These are phyloP conservation scores for Microctenopoma stevenorrisi DNA, from an alignment of 2,797 vertebrate genomes.

Conservation along the genomic window DNA sequence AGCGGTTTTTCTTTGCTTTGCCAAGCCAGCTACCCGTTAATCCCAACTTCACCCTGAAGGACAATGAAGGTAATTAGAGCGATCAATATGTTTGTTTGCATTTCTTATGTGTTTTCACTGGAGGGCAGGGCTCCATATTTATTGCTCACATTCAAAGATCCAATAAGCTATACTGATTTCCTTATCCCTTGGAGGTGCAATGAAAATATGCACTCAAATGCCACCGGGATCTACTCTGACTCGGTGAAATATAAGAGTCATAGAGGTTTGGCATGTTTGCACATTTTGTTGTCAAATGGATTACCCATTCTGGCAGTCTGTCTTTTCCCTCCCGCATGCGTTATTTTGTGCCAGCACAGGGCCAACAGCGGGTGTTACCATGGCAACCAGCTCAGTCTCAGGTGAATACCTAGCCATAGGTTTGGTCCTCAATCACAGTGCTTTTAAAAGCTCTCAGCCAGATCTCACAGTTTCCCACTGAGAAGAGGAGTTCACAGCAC, in stretches of 20 bases:
- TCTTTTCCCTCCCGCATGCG: slow-evolving; percentile 18
- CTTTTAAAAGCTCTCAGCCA: slow-evolving; percentile 72
- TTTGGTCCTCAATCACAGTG: slow-evolving; percentile 69
- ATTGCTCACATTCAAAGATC: slow-evolving; percentile 27
- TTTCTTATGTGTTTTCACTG: slow-evolving; percentile 54
- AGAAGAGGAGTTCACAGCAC: slow-evolving; percentile 64
- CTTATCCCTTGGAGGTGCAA: slow-evolving; percentile 29
- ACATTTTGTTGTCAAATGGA: slow-evolving; percentile 66
- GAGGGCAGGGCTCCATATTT: slow-evolving; percentile 9
- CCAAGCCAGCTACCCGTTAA: slow-evolving; percentile 87
- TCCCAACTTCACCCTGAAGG: slow-evolving; percentile 97
- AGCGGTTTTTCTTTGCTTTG: slow-evolving; percentile 91
- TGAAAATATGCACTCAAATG: slow-evolving; percentile 23
- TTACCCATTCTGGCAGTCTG: slow-evolving; percentile 50
- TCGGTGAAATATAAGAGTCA: slow-evolving; percentile 37
- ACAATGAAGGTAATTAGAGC: slow-evolving; percentile 94
- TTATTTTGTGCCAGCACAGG: slow-evolving; percentile 46
- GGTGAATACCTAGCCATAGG: slow-evolving; percentile 61
- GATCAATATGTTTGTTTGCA: slow-evolving; percentile 69
- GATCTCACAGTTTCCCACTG: slow-evolving; percentile 64
- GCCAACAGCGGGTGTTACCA: slow-evolving; percentile 64
- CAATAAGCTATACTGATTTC: slow-evolving; percentile 45
- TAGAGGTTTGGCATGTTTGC: slow-evolving; percentile 52
- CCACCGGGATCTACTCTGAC: slow-evolving; percentile 22
- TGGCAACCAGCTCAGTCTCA: slow-evolving; percentile 69